Evolutionary conservation across 2,797 vertebrate species (phyloP), one percentile per base, ranked within the genome.

Genomic region (Miichthys miiuy): DNA sequence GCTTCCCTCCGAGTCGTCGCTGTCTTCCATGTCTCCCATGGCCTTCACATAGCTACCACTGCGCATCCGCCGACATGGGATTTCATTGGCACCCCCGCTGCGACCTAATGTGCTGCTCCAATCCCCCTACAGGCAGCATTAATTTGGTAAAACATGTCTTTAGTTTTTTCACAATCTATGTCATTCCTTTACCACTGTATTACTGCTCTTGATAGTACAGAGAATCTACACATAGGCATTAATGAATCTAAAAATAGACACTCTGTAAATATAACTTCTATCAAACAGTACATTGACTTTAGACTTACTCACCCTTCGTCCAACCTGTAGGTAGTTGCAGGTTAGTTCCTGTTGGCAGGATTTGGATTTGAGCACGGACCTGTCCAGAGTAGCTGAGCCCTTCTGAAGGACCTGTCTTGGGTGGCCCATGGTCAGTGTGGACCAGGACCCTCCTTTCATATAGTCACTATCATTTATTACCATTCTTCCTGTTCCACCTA

Each of bases 11-110:
- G 98, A 99, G 91, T 99, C 98, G 54, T 99, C 98, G 0, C 98
- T 99, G 77, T 99, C 98, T 23, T 97, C 98, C 81, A 95, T 87
- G 87, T 99, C 98, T 69, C 96, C 98, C 98, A 99, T 99, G 87
- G 98, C 98, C 93, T 98, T 99, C 84, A 99, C 99, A 69, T 99
- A 99, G 89, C 98, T 99, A 84, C 98, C 98, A 30, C 98, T 99
- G 75, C 98, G 96, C 98, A 99, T 99, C 79, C 98, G 96, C 54
- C 98, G 95, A 85, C 98, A 99, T 0, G 98, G 98, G 89, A 99
- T 99, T 89, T 99, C 98, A 0, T 96, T 96, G 88, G 96, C 96
- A 55, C 89, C 92, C 61, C 90, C 87, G 0, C 78, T 95, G 55
- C 95, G 95, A 62, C 96, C 96, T 89, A 98, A 93, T 0, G 97